Percentiles rank a stretch among this genome's conserved stretches.
phyloP scores from a whole-genome alignment of 2,888 invertebrate genomes.

The Apomyelois bistriatella region DNA sequence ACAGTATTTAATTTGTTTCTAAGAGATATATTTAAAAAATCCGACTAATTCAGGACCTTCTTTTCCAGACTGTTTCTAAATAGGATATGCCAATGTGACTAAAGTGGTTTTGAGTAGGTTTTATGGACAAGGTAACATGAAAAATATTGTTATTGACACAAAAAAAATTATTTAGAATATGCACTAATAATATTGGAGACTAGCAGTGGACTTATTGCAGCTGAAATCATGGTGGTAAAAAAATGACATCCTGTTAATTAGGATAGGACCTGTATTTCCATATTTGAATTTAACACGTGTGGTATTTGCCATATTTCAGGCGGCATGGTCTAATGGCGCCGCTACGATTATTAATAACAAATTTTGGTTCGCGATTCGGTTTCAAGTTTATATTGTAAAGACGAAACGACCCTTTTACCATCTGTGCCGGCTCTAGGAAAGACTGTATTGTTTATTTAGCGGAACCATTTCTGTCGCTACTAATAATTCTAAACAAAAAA shows the following conservation, averaged over 20 bases:
- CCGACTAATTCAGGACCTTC: too few species aligned
- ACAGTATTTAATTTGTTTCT: too few species aligned
- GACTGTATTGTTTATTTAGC: constrained; percentile 66
- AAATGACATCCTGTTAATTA: neutral
- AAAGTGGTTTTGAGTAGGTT: too few species aligned
- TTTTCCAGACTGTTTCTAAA: too few species aligned
- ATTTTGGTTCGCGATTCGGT: constrained; percentile 60
- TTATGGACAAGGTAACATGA: too few species aligned
- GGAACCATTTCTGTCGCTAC: constrained; percentile 57
- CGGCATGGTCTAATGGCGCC: constrained; percentile 66
- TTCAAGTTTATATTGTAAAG: constrained; percentile 57
- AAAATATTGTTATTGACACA: too few species aligned
- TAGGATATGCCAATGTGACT: too few species aligned
- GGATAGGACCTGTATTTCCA: neutral
- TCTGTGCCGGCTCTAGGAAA: constrained; percentile 63
- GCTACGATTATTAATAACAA: constrained; percentile 76
- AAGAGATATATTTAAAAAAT: too few species aligned
- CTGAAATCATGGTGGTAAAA: too few species aligned
- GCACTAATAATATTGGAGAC: too few species aligned
- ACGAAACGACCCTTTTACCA: constrained; percentile 57
- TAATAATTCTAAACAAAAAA: constrained; percentile 36
- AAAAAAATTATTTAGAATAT: too few species aligned
- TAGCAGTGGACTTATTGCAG: too few species aligned
- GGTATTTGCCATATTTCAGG: constrained; percentile 25
- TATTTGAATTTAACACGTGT: constrained; percentile 31